These are phyloP conservation scores for Samia ricini DNA, from an alignment of 1,140 invertebrate genomes.

Conservation along the genomic window DNA sequence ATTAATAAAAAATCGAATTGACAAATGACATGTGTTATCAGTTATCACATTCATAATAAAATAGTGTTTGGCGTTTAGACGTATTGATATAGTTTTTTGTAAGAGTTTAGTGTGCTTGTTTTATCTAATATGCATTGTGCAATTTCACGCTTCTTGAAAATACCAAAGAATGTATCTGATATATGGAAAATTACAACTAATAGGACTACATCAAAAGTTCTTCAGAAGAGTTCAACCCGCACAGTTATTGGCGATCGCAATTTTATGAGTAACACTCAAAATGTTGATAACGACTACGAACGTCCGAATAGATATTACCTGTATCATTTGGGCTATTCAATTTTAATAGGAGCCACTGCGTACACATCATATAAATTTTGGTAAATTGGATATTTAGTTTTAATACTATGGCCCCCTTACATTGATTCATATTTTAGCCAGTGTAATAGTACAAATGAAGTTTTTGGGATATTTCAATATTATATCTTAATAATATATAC, in stretches of 20 bases:
- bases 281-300: conserved; percentile 15
- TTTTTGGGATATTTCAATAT: no score
- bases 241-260: not conserved
- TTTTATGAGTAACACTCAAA: conserved; percentile 16
- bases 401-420: conserved; percentile 2
- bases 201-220: conserved; percentile 21
- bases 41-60: no score
- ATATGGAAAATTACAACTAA: conserved; percentile 32
- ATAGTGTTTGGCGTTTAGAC: no score
- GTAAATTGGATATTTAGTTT: conserved; percentile 35
- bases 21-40: no score
- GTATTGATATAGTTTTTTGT: no score
- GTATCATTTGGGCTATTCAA: conserved; percentile 28
- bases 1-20: no score
- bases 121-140: conserved; percentile 45
- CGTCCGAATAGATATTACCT: conserved; percentile 44
- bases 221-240: not conserved
- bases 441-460: no score
- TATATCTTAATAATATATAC: no score
- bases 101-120: not conserved
- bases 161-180: conserved; percentile 32
- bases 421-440: conserved; percentile 2
- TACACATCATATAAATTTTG: conserved; percentile 59
- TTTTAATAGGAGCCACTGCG: conserved; percentile 45
- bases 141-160: conserved; percentile 35